A percentile compares a stretch with the other conserved stretches of the same genome.
phyloP scores from a whole-genome alignment of 37 sponge, comb jelly and placozoan species.

The Cliona cf. orientalis region DNA sequence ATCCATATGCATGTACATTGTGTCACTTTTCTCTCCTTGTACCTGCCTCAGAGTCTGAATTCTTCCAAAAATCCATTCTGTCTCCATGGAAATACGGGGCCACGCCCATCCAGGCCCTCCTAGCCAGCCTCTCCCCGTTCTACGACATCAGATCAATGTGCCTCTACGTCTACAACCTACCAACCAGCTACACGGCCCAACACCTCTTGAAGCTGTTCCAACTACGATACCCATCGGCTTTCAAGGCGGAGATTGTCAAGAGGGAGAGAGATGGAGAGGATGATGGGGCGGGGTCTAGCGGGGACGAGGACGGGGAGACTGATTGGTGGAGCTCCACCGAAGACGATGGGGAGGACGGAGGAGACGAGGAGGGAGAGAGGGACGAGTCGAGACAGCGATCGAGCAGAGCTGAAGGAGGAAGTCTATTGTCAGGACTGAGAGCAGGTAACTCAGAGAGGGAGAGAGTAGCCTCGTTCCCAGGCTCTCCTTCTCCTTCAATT shows the following conservation, averaged over 20 bases:
- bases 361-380: too few species aligned
- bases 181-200: slow-evolving; percentile 63
- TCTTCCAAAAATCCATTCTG: slow-evolving; percentile 26
- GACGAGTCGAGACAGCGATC: too few species aligned
- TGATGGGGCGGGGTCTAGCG: slow-evolving; percentile 33
- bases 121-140: slow-evolving; percentile 29
- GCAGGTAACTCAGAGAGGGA: too few species aligned
- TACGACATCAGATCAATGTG: slow-evolving; percentile 32
- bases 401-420: too few species aligned
- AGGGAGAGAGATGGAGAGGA: background rate
- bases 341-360: slow-evolving; percentile 1
- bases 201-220: slow-evolving; percentile 69
- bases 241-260: slow-evolving; percentile 59
- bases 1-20: too few species aligned
- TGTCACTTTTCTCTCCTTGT: too few species aligned
- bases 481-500: too few species aligned
- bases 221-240: slow-evolving; percentile 68
- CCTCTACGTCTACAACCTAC: slow-evolving; percentile 51
- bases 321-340: slow-evolving; percentile 14
- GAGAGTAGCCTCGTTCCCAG: too few species aligned
- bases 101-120: slow-evolving; percentile 51
- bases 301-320: background rate
- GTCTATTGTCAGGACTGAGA: too few species aligned
- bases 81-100: slow-evolving; percentile 6
- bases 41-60: background rate